Base-by-base conservation (phyloP, 2,888 invertebrate species). In the Hemistola chrysoprasaria region DNA sequence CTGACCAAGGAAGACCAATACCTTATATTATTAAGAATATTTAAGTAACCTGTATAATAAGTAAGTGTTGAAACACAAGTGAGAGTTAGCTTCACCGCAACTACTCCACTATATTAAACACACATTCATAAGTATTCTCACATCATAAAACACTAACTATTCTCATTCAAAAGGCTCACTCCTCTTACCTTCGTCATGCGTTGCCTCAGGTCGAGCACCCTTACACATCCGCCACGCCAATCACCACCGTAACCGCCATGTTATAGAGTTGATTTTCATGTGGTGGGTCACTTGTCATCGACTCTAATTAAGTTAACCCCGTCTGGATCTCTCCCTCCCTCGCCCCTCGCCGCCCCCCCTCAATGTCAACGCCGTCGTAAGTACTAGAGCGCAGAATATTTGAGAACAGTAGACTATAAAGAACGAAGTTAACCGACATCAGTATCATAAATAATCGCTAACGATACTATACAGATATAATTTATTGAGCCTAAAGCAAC, bases 81-180 rank as follows among this genome's bases (percentile, higher is more conserved):
- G 4, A 16, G 16, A 16, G 16, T 16, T n/a, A n/a, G n/a, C n/a
- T n/a, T n/a, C 16, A 1, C 11, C 8, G 22, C 6, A 8, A 23
- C 6, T 7, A 11, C 4, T 32, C 9, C 20, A 8, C 22, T 31
- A 20, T 25, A 25, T 30, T 9, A 35, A 22, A 30, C 22, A 21
- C 35, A 8, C 35, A 41, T 36, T 23, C 26, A 31, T 22, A 20
- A 8, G 21, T 28, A 21, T 30, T 36, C 23, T 8, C 41, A 42
- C 41, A 24, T 37, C 41, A 32, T 37, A 42, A 42, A 42, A 42
- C 41, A 36, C 32, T 41, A 35, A 41, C 35, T 27, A 51, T 51
- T 43, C 45, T 45, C 47, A 51, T 42, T 42, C 40, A 45, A 51
- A 50, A 51, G 36, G 45, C 47, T 47, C 43, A 43, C 41, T 50